A percentile compares a stretch with the other conserved stretches of the same genome.
Conservation (phyloP, 2,888 invertebrate genomes). For the Oithona nana region DNA sequence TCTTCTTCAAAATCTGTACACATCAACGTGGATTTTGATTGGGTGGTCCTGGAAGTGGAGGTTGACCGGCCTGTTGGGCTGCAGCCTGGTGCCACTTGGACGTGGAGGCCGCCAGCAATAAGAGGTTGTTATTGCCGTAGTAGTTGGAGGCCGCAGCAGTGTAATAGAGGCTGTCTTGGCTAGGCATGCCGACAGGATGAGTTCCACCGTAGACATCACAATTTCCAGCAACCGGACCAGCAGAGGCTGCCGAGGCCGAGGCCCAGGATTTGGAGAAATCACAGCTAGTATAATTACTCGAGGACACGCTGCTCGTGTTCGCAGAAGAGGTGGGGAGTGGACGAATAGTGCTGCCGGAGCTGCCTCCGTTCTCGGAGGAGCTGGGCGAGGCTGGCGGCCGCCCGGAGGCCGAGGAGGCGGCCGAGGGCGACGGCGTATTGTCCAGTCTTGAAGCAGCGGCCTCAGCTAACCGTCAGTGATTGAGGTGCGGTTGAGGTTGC, state of each 20-base stretch:
- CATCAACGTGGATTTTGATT: too few relatives aligned
- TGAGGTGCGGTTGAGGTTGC: conserved; percentile 27
- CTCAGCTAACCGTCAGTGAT: neutral
- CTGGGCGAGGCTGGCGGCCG: neutral
- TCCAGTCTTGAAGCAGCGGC: neutral
- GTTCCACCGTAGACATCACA: too few relatives aligned
- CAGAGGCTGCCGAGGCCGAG: too few relatives aligned
- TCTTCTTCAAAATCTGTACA: too few relatives aligned
- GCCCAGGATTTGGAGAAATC: too few relatives aligned
- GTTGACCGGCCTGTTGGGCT: neutral
- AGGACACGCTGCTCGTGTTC: neutral
- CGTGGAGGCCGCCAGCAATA: neutral
- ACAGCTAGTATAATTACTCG: neutral
- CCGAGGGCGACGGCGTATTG: neutral
- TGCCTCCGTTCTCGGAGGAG: neutral
- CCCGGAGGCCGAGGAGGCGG: neutral
- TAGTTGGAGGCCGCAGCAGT: neutral
- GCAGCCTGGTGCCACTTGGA: too few relatives aligned
- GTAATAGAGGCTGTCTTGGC: neutral
- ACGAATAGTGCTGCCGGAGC: neutral
- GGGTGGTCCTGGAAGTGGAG: too few relatives aligned
- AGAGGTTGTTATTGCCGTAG: neutral
- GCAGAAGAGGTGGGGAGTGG: too few relatives aligned
- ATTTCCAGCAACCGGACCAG: too few relatives aligned
- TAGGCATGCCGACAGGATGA: too few relatives aligned